Base-by-base conservation (phyloP, 1,140 invertebrate genomes). In the roundworm (Caenorhabditis elegans) region DNA sequence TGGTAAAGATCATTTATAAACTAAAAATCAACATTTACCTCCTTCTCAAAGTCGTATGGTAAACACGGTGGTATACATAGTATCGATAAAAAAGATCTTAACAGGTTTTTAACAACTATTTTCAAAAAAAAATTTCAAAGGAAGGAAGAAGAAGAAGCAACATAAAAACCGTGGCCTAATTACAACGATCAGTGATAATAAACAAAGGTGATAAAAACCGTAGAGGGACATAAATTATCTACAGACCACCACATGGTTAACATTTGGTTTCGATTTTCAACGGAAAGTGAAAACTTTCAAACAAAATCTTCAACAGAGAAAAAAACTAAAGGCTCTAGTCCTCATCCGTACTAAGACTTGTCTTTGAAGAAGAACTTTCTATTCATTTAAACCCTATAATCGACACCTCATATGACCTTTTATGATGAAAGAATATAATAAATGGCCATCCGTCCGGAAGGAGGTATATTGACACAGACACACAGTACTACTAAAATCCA, bases 341-440 rank as follows among this genome's bases (percentile, higher is more conserved):
- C 11, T 0, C 10, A 17, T n/a, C n/a, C n/a, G n/a, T n/a, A n/a
- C n/a, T n/a, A n/a, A n/a, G n/a, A n/a, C n/a, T n/a, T n/a, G n/a
- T n/a, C n/a, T n/a, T n/a, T n/a, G n/a, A n/a, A n/a, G n/a, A n/a
- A n/a, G n/a, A n/a, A n/a, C n/a, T n/a, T n/a, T 43, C 39, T 43
- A 43, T 43, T 43, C 39, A 43, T 39, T 26, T 70, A 70, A 39
- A 70, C 31, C 60, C 34, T 70, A 70, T 70, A 70, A 70, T 70
- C 60, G 31, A 70, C 60, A 70, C 60, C 60, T 70, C 5, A 36
- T 39, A 70, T 70, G 60, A 70, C 60, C 60, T 70, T 60, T 60
- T 34, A 48, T 53, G 26, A 17, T 6, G 55, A 4, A 17, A 4
- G 24, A 36, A 53, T 17, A 8, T 1, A 10, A 8, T 10, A 8